A percentile compares a stretch with the other conserved stretches of the same genome.
phyloP scores from a whole-genome alignment of 2,113 vertebrate species.

The Athene cunicularia region DNA sequence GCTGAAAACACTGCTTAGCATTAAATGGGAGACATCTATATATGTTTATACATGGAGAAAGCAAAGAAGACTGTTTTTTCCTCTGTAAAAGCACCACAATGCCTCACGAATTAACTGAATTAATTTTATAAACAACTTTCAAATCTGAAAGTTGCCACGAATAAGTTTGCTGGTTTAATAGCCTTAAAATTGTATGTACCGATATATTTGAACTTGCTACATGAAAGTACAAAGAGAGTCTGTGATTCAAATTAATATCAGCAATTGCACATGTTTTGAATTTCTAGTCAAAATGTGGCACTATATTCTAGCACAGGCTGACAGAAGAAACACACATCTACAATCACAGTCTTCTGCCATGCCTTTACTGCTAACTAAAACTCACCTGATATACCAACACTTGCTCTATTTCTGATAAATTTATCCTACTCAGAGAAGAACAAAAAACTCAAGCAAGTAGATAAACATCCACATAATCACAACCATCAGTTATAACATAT shows the following conservation, averaged over 20 bases:
- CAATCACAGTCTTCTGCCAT: not conserved
- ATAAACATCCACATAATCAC: not conserved
- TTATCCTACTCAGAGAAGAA: not conserved
- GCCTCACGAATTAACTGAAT: not conserved
- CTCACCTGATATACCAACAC: not conserved
- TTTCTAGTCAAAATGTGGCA: not conserved
- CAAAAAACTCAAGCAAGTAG: not conserved
- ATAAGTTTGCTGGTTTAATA: not conserved
- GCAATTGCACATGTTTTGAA: not conserved
- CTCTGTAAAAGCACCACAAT: not conserved
- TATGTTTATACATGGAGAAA: not conserved
- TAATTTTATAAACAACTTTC: not conserved
- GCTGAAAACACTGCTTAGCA: not conserved
- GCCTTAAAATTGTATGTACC: not conserved
- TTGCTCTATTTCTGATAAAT: not conserved
- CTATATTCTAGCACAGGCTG: not conserved
- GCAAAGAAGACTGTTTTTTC: not conserved
- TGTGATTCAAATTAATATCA: not conserved
- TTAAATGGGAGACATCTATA: not conserved
- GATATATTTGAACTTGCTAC: not conserved
- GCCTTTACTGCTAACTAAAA: not conserved
- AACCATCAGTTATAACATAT: not conserved
- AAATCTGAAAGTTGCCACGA: not conserved
- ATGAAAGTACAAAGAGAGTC: not conserved
- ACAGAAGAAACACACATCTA: not conserved